phyloP scores from a whole-genome alignment of 2,888 invertebrate species.

The Andrena bicolor region DNA sequence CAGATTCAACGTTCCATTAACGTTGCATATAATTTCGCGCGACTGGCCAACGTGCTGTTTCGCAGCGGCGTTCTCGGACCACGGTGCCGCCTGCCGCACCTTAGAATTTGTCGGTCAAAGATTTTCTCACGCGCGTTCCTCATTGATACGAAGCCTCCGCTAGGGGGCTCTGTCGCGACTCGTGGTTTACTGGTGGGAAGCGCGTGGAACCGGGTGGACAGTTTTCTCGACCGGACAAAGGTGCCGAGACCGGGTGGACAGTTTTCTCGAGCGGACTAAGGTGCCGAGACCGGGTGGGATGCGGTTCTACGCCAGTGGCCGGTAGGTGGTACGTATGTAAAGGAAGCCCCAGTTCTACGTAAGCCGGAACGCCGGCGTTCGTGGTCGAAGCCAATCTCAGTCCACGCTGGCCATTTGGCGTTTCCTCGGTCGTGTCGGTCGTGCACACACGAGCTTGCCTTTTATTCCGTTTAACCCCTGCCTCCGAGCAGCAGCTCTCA shows the following conservation, averaged over 20 bases:
- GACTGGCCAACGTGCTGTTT: no score
- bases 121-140: no score
- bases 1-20: neutral
- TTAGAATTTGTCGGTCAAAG: no score
- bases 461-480: conserved; percentile 66
- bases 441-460: conserved; percentile 67
- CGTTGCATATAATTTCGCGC: no score
- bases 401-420: conserved; percentile 80
- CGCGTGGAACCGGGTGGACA: neutral
- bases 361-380: conserved; percentile 68
- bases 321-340: conserved; percentile 67
- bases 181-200: neutral
- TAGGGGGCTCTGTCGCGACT: neutral
- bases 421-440: conserved; percentile 73
- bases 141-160: no score
- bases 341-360: conserved; percentile 74
- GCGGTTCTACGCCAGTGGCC: conserved; percentile 59
- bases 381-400: conserved; percentile 75
- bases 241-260: no score
- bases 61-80: no score
- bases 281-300: neutral
- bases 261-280: neutral
- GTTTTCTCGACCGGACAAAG: neutral
- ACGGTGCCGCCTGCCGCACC: no score
- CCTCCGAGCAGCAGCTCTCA: conserved; percentile 55